phyloP scores from a whole-genome alignment of 2,113 vertebrate species.

The Ochotona princeps region DNA sequence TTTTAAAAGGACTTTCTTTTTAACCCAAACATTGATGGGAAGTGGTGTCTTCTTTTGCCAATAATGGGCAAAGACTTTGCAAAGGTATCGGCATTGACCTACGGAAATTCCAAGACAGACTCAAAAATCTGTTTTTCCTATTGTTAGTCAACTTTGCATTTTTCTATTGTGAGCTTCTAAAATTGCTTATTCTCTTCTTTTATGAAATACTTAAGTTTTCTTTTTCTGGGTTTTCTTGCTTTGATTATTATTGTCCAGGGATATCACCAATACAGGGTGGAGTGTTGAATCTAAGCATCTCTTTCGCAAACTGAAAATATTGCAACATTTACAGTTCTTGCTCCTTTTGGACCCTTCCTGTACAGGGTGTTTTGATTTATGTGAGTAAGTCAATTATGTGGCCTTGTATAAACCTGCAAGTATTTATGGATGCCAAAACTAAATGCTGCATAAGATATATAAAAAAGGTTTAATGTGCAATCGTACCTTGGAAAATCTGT shows the following conservation, averaged over 20 bases:
- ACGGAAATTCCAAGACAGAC: conserved; percentile 43
- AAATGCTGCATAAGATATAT: background rate
- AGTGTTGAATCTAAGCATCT: background rate
- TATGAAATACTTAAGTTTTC: background rate
- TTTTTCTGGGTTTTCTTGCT: conserved; percentile 35
- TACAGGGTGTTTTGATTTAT: background rate
- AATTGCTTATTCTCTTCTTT: background rate
- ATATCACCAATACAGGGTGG: background rate
- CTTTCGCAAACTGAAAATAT: background rate
- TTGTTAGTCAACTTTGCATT: background rate
- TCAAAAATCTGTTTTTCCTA: background rate
- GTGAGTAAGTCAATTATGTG: background rate
- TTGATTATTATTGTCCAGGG: conserved; percentile 29
- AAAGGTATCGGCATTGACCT: conserved; percentile 30
- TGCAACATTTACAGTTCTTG: background rate
- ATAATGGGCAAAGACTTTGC: conserved; percentile 26
- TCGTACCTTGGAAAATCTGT: conserved; percentile 6
- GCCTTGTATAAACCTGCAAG: conserved; percentile 19
- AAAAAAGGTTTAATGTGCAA: conserved; percentile 14
- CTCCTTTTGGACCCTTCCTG: background rate
- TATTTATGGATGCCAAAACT: background rate
- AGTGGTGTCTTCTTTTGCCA: background rate
- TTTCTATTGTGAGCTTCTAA: conserved; percentile 29
- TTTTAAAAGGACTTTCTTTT: conserved; percentile 8
- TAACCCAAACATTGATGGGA: background rate